Evolutionary conservation across 2,888 invertebrate genomes (phyloP).

Genomic region (Dasysyrphus albostriatus): DNA sequence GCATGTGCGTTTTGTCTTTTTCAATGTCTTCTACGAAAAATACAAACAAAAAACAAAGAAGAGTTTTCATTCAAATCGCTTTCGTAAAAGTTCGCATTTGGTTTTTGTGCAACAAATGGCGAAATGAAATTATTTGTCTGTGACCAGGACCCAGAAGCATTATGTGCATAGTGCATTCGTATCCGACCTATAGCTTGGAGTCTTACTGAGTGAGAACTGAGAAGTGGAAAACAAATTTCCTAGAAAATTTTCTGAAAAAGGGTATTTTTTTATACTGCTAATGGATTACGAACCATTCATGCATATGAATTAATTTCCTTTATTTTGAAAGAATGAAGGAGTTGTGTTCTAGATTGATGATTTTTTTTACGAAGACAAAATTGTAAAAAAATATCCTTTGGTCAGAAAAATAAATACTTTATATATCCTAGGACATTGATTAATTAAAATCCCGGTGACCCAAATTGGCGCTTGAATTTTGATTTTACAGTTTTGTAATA

Average conservation of each 20-base stretch:
- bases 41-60: not conserved
- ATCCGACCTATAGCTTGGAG: not conserved
- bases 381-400: not conserved
- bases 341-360: not conserved
- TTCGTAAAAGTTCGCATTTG: conserved; percentile 26
- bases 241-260: conserved; percentile 4
- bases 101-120: conserved; percentile 59
- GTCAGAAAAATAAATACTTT: not conserved
- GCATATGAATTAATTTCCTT: conserved; percentile 22
- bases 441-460: too few relatives aligned
- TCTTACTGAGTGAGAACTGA: not conserved
- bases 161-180: not conserved
- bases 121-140: conserved; percentile 48
- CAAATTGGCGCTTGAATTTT: too few relatives aligned
- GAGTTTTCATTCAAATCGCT: conserved; percentile 20
- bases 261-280: not conserved
- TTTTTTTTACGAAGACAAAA: not conserved
- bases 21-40: conserved; percentile 26
- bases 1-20: conserved; percentile 34
- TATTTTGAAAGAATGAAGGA: not conserved
- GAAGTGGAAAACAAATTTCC: conserved; percentile 16
- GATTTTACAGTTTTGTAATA: too few relatives aligned
- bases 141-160: not conserved
- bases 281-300: conserved; percentile 6
- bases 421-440: conserved; percentile 17